Evolutionary conservation across 2,888 invertebrate species (phyloP).

Genomic region (Caenorhabditis imperialis): DNA sequence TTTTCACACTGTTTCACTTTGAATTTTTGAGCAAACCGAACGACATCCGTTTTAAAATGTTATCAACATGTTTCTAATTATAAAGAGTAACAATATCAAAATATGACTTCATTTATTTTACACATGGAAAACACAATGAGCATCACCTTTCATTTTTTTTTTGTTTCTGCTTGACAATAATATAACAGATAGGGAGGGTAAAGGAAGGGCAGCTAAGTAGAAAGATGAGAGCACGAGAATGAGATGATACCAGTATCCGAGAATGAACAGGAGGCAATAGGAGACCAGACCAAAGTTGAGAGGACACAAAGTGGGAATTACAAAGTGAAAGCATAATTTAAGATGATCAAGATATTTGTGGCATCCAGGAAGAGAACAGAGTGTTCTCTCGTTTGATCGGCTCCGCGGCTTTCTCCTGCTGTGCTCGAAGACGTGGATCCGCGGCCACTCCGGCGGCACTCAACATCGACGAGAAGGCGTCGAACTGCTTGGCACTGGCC

Average conservation of each 20-base stretch:
- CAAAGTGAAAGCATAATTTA: neutral
- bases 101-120: slow-evolving; percentile 7
- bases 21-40: too few relatives aligned
- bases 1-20: too few relatives aligned
- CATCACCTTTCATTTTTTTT: slow-evolving; percentile 12
- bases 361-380: slow-evolving; percentile 64
- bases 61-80: neutral
- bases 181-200: too few relatives aligned
- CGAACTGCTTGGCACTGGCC: slow-evolving; percentile 55
- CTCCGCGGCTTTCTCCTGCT: slow-evolving; percentile 1
- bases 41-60: too few relatives aligned
- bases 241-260: slow-evolving; percentile 7
- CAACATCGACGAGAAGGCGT: slow-evolving; percentile 48
- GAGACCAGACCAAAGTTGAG: slow-evolving; percentile 3
- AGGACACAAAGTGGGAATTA: neutral
- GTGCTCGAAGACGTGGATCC: slow-evolving; percentile 49
- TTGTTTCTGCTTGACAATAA: too few relatives aligned
- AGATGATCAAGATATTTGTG: slow-evolving; percentile 42
- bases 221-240: slow-evolving; percentile 1
- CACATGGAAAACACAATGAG: slow-evolving; percentile 14
- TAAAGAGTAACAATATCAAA: neutral
- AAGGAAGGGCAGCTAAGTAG: slow-evolving; percentile 1
- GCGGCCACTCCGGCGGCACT: slow-evolving; percentile 24
- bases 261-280: slow-evolving; percentile 3
- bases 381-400: neutral